Base-by-base conservation (phyloP, 2,797 vertebrate genomes). In the Lepus oiostolus region DNA sequence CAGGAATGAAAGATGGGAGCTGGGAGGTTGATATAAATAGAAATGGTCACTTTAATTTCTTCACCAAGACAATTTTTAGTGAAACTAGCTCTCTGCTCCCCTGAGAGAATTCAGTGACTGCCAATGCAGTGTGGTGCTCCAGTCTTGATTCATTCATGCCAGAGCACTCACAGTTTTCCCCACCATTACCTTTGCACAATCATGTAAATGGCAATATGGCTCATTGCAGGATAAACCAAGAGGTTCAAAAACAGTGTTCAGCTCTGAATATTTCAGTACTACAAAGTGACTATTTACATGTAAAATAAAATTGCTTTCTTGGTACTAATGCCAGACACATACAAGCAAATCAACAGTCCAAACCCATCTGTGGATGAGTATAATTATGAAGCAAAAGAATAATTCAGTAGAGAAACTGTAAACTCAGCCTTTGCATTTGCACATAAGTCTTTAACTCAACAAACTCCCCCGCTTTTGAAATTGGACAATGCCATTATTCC, bases 271-370 rank as follows among this genome's bases (percentile, higher is more conserved):
- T 32, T 19, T 80, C n/a, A 82, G 26, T 28, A 68, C 13, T 26
- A 42, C 71, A 50, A 38, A 65, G 35, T 80, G 7, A 16, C 32
- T 22, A 72, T 35, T 85, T 52, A 58, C 58, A 71, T 54, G 92
- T 68, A 74, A 93, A 87, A 87, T 38, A 30, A 8, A 47, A 85
- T 88, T 82, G 75, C n/a, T 85, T 79, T n/a, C 17, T 81, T 84
- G 60, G 16, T 87, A 22, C 32, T 62, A 13, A 65, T 24, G 83
- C n/a, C 9, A 80, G 75, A 58, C 16, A 50, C 30, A 42, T 65
- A 58, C 13, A 84, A 72, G 47, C 24, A 82, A 74, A 62, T 38
- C 1, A 71, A 22, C 8, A 50, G 24, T 68, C 22, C 28, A 67
- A 54, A n/a, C 2, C 14, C 22, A 65, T 50, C 17, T 82, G 42